Evolutionary conservation across 1,140 invertebrate species (phyloP), one percentile per base, ranked within the genome.

Genomic region (Chionoecetes opilio): DNA sequence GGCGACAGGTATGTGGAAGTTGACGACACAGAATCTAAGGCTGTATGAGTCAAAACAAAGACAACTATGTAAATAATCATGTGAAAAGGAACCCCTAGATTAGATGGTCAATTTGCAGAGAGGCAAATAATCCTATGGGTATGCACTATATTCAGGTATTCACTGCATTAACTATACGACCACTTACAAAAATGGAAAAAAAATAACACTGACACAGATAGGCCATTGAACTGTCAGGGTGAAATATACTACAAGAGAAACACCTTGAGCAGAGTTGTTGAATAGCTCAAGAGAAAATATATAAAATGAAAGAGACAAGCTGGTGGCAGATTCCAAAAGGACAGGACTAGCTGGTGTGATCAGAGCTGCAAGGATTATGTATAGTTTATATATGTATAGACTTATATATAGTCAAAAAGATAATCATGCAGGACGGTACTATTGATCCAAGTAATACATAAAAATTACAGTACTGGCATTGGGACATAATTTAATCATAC

Each of bases 361-460:
- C 63, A 35, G 89, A 17, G 31, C 53, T 75, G 32, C 35, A 91
- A 91, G 63, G 53, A 32, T 75, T 75, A 75, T 75, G 63, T 75
- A 46, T 82, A 92, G 75, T 32, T 91, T 26, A n/a, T n/a, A n/a
- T n/a, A n/a, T 46, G 29, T 53, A 91, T 91, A 91, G n/a, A 91
- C 11, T 32, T 91, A 75, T 91, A 87, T 87, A 87, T 87, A 87
- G 32, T 41, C 31, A 91, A 41, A 91, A 32, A 41, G 35, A 91
- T 38, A 41, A 38, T 38, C 31, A 41, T 91, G 41, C 41, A 91
- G 34, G 41, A 26, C 35, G n/a, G 41, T 91, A 53, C 41, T 38
- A 41, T n/a, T 75, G 63, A 75, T 75, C n/a, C 32, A 87, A 87
- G 37, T 21, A 87, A 87, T 38, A 87, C 32, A 87, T 38, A 87